Conservation (phyloP, 2,888 invertebrate species). For the Erebia epiphron region DNA sequence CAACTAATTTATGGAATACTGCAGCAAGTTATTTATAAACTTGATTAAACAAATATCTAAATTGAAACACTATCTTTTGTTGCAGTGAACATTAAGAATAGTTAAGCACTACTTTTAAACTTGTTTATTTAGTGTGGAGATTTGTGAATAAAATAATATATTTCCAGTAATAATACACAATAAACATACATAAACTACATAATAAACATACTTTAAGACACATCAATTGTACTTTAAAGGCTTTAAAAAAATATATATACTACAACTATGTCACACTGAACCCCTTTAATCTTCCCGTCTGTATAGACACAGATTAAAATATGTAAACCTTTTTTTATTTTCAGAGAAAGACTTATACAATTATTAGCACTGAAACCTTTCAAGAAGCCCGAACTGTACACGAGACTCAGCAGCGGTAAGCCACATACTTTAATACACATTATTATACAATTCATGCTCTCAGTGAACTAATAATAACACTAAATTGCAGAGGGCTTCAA, state of each 20-base stretch:
- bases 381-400: conserved; percentile 95
- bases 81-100: too few relatives aligned
- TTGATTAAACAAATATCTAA: too few relatives aligned
- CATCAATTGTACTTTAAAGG: neutral
- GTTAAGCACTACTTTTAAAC: too few relatives aligned
- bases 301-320: neutral
- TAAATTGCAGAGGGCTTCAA: conserved; percentile 91
- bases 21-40: too few relatives aligned
- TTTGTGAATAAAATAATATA: too few relatives aligned
- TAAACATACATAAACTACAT: too few relatives aligned
- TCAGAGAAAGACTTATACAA: conserved; percentile 96
- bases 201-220: neutral
- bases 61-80: too few relatives aligned
- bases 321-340: conserved; percentile 64
- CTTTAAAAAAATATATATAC: neutral
- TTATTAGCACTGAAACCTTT: conserved; percentile 95
- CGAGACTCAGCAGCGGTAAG: conserved; percentile 91
- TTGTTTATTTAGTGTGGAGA: too few relatives aligned
- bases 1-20: too few relatives aligned
- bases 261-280: neutral
- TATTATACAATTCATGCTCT: conserved; percentile 29
- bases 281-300: neutral
- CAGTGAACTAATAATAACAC: conserved; percentile 25
- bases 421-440: conserved; percentile 42
- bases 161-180: too few relatives aligned